Percentiles rank a stretch among this genome's conserved stretches.
Conservation (phyloP, 2,113 vertebrate species). For the Corythaeola cristata region DNA sequence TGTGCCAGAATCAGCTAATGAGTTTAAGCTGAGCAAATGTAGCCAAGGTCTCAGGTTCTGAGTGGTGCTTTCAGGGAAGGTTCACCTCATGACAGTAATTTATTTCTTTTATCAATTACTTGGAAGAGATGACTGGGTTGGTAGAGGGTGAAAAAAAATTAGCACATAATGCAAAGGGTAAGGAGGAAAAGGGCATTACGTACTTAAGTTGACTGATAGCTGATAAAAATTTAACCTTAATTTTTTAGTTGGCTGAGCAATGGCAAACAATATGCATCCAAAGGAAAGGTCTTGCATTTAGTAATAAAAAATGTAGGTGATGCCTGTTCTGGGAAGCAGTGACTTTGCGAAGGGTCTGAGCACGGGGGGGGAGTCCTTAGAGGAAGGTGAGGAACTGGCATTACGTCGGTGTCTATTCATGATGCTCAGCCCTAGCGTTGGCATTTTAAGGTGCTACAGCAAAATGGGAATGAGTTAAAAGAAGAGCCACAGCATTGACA, state of each 20-base stretch:
- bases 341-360: not conserved
- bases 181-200: not conserved
- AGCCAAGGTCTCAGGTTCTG: not conserved
- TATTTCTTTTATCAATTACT: not conserved
- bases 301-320: not conserved
- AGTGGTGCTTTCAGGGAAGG: not conserved
- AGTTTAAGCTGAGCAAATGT: not conserved
- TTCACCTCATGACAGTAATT: not conserved
- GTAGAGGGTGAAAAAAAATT: not conserved
- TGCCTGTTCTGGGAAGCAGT: not conserved
- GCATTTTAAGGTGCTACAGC: not conserved
- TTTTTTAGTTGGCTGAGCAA: not conserved
- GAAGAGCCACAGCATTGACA: not conserved
- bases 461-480: not conserved
- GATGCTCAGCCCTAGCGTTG: not conserved
- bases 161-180: not conserved
- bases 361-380: no score
- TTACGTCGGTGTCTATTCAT: not conserved
- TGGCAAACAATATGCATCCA: not conserved
- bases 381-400: not conserved
- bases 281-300: not conserved
- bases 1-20: not conserved
- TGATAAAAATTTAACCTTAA: not conserved
- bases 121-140: not conserved
- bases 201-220: not conserved